These are phyloP conservation scores for Diplogasteroides magnus DNA, from an alignment of 1,140 invertebrate genomes.

Conservation along the genomic window DNA sequence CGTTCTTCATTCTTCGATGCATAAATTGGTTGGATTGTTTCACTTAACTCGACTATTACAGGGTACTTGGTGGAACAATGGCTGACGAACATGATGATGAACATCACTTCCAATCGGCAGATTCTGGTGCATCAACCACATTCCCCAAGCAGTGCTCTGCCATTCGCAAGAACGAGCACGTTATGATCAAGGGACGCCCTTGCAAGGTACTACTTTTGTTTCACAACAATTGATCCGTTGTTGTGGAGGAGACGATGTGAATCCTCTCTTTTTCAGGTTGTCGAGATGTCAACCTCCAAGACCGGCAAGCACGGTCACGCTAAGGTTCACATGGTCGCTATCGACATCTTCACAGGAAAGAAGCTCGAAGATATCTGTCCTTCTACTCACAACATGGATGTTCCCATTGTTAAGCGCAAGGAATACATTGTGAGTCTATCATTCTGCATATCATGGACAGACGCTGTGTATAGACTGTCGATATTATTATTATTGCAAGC, in stretches of 20 bases:
- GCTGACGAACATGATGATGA: conserved; percentile 54
- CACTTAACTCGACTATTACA: background rate
- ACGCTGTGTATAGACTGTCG: too few relatives aligned
- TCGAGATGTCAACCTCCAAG: conserved; percentile 99
- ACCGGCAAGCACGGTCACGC: conserved; percentile 99
- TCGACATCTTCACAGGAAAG: conserved; percentile 92
- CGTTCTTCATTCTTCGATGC: background rate
- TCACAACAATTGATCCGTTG: conserved; percentile 94
- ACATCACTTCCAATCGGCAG: conserved; percentile 55
- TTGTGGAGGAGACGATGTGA: conserved; percentile 78
- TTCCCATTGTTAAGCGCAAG: conserved; percentile 90
- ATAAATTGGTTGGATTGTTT: background rate
- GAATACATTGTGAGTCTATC: conserved; percentile 67
- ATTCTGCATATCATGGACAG: conserved; percentile 15
- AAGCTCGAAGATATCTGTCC: conserved; percentile 99
- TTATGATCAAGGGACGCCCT: conserved; percentile 89
- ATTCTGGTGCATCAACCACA: conserved; percentile 87
- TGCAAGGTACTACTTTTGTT: conserved; percentile 90
- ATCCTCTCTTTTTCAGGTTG: conserved; percentile 76
- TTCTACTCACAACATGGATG: conserved; percentile 99
- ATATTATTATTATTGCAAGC: too few relatives aligned
- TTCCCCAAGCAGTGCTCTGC: conserved; percentile 96
- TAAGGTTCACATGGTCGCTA: conserved; percentile 92
- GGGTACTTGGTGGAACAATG: conserved; percentile 30
- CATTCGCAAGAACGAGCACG: conserved; percentile 94